These are phyloP conservation scores for Trichomalopsis sarcophagae DNA, from an alignment of 1,140 invertebrate species.

Conservation along the genomic window DNA sequence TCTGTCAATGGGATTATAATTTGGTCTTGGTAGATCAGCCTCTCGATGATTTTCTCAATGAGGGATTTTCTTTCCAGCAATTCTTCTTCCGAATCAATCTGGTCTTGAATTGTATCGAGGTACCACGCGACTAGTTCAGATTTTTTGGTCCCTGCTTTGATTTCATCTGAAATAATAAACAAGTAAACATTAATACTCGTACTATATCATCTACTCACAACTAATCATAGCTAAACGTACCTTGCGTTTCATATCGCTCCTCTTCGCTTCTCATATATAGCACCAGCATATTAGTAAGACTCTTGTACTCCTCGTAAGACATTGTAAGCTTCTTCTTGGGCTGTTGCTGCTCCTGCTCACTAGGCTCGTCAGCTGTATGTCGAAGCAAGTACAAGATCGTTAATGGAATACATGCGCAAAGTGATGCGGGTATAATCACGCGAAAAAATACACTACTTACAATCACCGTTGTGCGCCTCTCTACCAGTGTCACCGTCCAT, in stretches of 20 bases:
- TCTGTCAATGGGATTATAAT: conserved; percentile 92
- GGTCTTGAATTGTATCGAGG: conserved; percentile 89
- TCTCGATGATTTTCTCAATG: conserved; percentile 96
- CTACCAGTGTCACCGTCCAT: not conserved
- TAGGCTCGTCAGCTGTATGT: not conserved
- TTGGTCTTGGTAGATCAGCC: conserved; percentile 94
- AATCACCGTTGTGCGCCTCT: not conserved
- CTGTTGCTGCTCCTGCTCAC: conserved; percentile 49
- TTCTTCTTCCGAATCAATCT: conserved; percentile 94
- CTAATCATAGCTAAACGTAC: conserved; percentile 60
- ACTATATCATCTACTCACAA: too few species aligned
- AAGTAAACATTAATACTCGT: not conserved
- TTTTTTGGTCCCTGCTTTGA: conserved; percentile 77
- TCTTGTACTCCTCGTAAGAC: conserved; percentile 96
- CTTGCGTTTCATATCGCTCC: conserved; percentile 79
- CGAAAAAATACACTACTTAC: not conserved
- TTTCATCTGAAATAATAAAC: conserved; percentile 55
- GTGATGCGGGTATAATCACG: not conserved
- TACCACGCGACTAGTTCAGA: conserved; percentile 96
- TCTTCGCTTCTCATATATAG: conserved; percentile 92
- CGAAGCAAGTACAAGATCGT: not conserved
- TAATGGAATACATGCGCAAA: not conserved
- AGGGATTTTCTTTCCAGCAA: conserved; percentile 91
- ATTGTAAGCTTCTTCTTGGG: conserved; percentile 91
- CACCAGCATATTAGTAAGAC: conserved; percentile 93